Base-by-base conservation (phyloP, 2,888 invertebrate species). In the Lasioglossum pauxillum region DNA sequence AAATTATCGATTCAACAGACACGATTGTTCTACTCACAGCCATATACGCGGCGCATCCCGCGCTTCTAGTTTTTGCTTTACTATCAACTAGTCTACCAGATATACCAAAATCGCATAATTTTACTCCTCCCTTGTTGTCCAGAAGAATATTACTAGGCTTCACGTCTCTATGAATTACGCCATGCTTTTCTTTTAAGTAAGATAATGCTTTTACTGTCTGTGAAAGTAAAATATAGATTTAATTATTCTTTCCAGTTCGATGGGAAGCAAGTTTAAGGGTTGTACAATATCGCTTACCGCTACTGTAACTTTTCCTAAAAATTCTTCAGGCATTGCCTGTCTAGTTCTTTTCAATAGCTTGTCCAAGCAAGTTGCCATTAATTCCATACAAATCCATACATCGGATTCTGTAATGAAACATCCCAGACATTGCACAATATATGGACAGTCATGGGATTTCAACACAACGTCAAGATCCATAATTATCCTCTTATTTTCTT, bases 331-430 rank as follows among this genome's bases (percentile, higher is more conserved):
- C 94, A 99, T 98, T n/a, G 99, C 98, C 90, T 97, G 97, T 87
- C 97, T 97, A 64, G 98, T 96, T 91, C 97, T 96, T 95, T 98
- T 99, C 86, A 99, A 96, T 93, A 99, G 96, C 96, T 99, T 99
- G 95, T 99, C 99, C 94, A 99, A 98, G 96, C 99, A 99, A 35
- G 99, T 99, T 23, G 99, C 98, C 99, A 99, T 99, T 90, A 99
- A 96, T 96, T 99, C 99, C 99, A 99, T 99, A 95, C 99, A 99
- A 94, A 99, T 99, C 99, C 99, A 99, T 0, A 99, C 99, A 95
- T 99, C 99, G 1, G 98, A 98, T 95, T 98, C 98, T 0, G 98
- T 99, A 80, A 99, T 99, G 96, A 99, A 99, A 96, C 99, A 99
- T 69, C 99, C 99, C 93, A 99, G 96, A 95, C 99, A 99, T 95